Evolutionary conservation across 2,113 vertebrate genomes (phyloP), one percentile per base, ranked within the genome.

Genomic region (Osmerus mordax): DNA sequence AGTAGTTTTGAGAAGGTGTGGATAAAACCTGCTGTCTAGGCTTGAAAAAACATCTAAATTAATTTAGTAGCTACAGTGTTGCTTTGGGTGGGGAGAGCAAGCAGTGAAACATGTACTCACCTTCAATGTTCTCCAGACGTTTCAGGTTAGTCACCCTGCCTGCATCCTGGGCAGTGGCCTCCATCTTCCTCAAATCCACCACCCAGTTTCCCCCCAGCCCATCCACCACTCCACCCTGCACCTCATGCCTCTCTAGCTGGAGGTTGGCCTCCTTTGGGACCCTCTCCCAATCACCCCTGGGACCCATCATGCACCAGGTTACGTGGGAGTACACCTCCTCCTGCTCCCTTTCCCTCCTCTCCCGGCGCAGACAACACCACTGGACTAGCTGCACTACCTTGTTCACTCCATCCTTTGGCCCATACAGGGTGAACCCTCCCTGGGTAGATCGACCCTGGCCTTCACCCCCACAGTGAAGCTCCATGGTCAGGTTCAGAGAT

Each of bases 261-360:
- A 73, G 47, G 83, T 89, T 86, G 36, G 81, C 80, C 21, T 69
- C 56, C 81, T 76, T 87, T 9, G 88, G 83, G 0, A 90, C 28
- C 60, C 88, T 80, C 28, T 87, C 74, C 90, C 90, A 91, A 65
- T 29, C 25, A 2, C 76, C 81, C 0, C 55, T 11, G 0, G 0
- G 25, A 58, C 72, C 74, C 77, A 78, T 14, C 69, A 91, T 84
- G 67, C 89, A 91, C 90, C 89, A 91, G 0, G 71, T 52, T 28
- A 90, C 84, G 6, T 53, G 9, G 28, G 0, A n/a, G 66, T 84
- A 88, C 19, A 87, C 3, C 18, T 29, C 59, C 0, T 77, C 79
- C 71, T 88, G 81, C 1, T 87, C 76, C 54, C 47, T 86, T 4
- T 23, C 13, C 65, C 51, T 87, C 23, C 72, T 0, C 76, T 87